Base-by-base conservation (phyloP, 2,797 vertebrate genomes). In the Silurus lanzhouensis region DNA sequence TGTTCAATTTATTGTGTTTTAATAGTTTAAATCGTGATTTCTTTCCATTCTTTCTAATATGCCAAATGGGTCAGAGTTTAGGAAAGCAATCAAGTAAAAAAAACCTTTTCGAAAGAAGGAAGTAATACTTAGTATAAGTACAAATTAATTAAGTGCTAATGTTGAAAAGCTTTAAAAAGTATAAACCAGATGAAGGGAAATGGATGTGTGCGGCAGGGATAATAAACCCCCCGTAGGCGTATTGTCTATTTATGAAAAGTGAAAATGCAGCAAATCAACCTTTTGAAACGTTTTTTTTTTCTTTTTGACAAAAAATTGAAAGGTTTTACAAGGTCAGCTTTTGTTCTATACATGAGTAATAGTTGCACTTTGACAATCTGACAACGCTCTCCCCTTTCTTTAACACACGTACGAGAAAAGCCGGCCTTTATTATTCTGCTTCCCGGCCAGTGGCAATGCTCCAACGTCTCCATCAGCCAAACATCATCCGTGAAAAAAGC, bases 331-430 rank as follows among this genome's bases (percentile, higher is more conserved):
- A 68, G 58, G 57, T 83, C 75, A 44, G 58, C 66, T 79, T 86
- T 83, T 86, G 75, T 83, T 83, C 44, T 6, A 14, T 68, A 64
- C 25, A 86, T 83, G 81, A 83, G 79, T 77, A 77, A 86, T 82
- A 52, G 63, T 19, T 25, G 61, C 31, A 60, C 48, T 66, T 81
- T 74, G 82, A 74, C 68, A 72, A 58, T 78, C 79, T 57, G 9
- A 79, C 75, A 79, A 72, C 64, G 48, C 81, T n/a, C 68, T 85
- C 46, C n/a, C 79, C 79, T 67, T 77, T 66, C 27, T 27, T 52
- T 38, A 10, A 68, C 19, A 70, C 48, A 46, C 38, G 7, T n/a
- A 38, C 14, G 48, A 52, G 48, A 31, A 60, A 77, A 78, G 15
- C 14, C 2, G 3, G 8, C 60, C 63, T 27, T 75, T 61, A 64